phyloP scores from a whole-genome alignment of 2,888 invertebrate species.

The Galeopsomyia nigrocyanea region DNA sequence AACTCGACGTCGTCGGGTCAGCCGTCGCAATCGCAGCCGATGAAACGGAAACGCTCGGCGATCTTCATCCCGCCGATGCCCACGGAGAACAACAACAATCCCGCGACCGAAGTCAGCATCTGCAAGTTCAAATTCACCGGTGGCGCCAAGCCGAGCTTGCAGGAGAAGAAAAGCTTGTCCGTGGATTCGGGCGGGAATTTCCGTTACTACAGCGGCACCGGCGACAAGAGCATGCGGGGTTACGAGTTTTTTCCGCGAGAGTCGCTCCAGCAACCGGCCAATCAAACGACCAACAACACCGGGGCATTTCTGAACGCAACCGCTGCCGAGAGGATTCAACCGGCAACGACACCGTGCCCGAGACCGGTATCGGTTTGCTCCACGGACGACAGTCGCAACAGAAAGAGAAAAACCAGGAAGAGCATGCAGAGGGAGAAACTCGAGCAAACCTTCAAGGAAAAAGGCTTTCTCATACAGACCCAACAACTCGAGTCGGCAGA shows the following conservation, averaged over 20 bases:
- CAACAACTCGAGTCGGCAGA: constrained; percentile 94
- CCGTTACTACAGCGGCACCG: constrained; percentile 88
- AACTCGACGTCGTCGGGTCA: constrained; percentile 47
- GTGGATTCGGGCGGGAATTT: constrained; percentile 92
- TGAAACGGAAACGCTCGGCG: constrained; percentile 84
- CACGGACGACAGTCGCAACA: constrained; percentile 49
- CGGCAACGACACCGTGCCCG: constrained; percentile 47
- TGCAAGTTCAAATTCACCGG: constrained; percentile 95
- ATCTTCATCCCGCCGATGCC: constrained; percentile 89
- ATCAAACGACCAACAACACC: constrained; percentile 69
- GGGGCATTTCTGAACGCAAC: constrained; percentile 69
- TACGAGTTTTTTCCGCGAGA: constrained; percentile 85
- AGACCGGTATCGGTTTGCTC: not conserved
- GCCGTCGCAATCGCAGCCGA: constrained; percentile 64
- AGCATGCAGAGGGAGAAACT: constrained; percentile 89
- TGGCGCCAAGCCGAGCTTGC: constrained; percentile 88
- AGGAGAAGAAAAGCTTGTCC: constrained; percentile 93
- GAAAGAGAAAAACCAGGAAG: constrained; percentile 83
- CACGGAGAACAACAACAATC: constrained; percentile 79
- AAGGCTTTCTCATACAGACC: constrained; percentile 92
- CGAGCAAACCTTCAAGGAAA: constrained; percentile 93
- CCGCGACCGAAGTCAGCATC: constrained; percentile 88
- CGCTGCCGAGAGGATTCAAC: constrained; percentile 72
- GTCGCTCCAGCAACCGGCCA: constrained; percentile 74
- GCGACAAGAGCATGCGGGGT: constrained; percentile 82